phyloP scores from a whole-genome alignment of 2,888 invertebrate species.

The Trichopoda pennipes region DNA sequence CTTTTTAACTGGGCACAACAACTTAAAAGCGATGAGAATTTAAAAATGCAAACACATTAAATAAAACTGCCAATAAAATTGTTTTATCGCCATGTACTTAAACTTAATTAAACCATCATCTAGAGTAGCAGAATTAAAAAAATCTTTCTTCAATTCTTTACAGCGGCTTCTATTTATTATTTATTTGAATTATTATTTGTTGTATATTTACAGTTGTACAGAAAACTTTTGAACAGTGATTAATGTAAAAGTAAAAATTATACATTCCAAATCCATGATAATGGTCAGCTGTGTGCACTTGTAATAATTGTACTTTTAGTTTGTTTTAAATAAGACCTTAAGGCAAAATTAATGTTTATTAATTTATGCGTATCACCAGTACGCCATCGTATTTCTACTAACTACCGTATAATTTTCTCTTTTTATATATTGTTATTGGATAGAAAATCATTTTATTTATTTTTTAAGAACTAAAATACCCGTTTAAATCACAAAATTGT shows the following conservation, averaged over 20 bases:
- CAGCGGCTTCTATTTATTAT: conserved; percentile 12
- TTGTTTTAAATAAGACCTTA: conserved; percentile 45
- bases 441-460: not conserved
- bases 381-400: conserved; percentile 26
- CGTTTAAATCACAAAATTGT: conserved; percentile 61
- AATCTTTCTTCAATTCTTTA: conserved; percentile 25
- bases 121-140: conserved; percentile 33
- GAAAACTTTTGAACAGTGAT: not conserved
- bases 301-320: not conserved
- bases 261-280: conserved; percentile 16
- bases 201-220: conserved; percentile 10
- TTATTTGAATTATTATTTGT: conserved; percentile 18
- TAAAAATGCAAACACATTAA: conserved; percentile 38
- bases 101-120: conserved; percentile 39
- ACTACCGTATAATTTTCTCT: conserved; percentile 41
- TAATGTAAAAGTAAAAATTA: conserved; percentile 2
- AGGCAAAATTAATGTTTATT: conserved; percentile 60
- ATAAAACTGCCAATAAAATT: conserved; percentile 38
- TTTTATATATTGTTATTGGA: conserved; percentile 34
- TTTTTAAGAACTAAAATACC: not conserved
- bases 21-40: conserved; percentile 35
- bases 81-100: conserved; percentile 22
- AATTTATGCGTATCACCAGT: conserved; percentile 53
- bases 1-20: conserved; percentile 50
- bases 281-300: conserved; percentile 36